Percentiles rank a stretch among this genome's conserved stretches.
phyloP scores from a whole-genome alignment of 2,797 vertebrate genomes.

The Sardinella longiceps region DNA sequence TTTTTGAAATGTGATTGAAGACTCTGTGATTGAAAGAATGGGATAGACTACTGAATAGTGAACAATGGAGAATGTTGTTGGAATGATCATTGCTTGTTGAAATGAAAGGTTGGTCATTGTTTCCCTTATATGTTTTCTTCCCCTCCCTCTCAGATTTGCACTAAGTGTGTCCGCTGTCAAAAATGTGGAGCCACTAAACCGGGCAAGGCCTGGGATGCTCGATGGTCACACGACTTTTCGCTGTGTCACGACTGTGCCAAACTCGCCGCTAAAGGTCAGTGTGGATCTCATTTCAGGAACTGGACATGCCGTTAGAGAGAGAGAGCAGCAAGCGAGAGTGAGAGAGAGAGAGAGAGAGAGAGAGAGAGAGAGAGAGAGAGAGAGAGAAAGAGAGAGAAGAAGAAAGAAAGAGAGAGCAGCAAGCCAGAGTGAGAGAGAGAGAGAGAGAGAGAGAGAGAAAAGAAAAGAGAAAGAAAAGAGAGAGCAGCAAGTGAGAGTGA shows the following conservation, averaged over 20 bases:
- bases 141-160: slow-evolving; percentile 83
- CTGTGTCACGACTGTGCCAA: slow-evolving; percentile 99
- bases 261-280: slow-evolving; percentile 94
- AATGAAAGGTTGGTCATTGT: background rate
- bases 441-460: background rate
- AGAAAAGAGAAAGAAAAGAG: background rate
- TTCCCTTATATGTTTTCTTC: slow-evolving; percentile 18
- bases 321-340: background rate
- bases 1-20: background rate
- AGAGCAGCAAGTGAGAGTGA: background rate
- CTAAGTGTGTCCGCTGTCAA: slow-evolving; percentile 96
- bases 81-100: no score
- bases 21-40: no score
- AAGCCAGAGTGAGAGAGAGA: background rate
- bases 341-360: background rate
- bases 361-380: background rate
- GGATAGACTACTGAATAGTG: background rate
- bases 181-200: slow-evolving; percentile 97
- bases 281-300: background rate
- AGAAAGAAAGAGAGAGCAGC: no score
- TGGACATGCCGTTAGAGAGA: slow-evolving; percentile 19
- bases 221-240: slow-evolving; percentile 99
- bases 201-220: slow-evolving; percentile 96
- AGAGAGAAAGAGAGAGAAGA: background rate
- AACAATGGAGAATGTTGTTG: background rate